Conservation (phyloP, 2,888 invertebrate species). For the Suillia variegata region DNA sequence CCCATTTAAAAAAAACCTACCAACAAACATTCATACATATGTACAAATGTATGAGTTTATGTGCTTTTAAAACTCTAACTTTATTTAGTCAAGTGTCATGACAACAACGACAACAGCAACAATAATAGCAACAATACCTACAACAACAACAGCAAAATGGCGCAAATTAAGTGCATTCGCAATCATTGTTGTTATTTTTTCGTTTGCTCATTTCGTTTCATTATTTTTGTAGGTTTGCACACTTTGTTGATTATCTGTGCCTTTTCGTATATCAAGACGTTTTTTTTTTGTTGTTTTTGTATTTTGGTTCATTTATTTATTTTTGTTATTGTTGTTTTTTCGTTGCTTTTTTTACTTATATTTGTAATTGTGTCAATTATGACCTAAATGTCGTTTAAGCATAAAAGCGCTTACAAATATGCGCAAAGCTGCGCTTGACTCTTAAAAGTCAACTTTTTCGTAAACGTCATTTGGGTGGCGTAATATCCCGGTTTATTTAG, state of each 20-base stretch:
- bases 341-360: no score
- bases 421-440: no score
- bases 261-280: no score
- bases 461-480: no score
- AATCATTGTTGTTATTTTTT: not conserved
- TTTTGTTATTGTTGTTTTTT: not conserved
- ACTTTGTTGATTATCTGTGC: constrained; percentile 8
- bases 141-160: not conserved
- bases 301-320: not conserved
- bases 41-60: no score
- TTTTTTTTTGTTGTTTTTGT: not conserved
- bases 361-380: not conserved
- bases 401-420: constrained; percentile 1
- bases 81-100: not conserved
- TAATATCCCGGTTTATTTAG: no score
- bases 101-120: not conserved
- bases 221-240: not conserved
- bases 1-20: no score
- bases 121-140: no score
- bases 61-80: not conserved
- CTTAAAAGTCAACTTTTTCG: no score
- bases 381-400: not conserved
- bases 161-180: not conserved
- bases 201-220: not conserved
- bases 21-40: no score